A percentile compares a stretch with the other conserved stretches of the same genome.
Evolutionary conservation across 1,140 invertebrate species (phyloP).

Genomic region (Polyergus mexicanus): DNA sequence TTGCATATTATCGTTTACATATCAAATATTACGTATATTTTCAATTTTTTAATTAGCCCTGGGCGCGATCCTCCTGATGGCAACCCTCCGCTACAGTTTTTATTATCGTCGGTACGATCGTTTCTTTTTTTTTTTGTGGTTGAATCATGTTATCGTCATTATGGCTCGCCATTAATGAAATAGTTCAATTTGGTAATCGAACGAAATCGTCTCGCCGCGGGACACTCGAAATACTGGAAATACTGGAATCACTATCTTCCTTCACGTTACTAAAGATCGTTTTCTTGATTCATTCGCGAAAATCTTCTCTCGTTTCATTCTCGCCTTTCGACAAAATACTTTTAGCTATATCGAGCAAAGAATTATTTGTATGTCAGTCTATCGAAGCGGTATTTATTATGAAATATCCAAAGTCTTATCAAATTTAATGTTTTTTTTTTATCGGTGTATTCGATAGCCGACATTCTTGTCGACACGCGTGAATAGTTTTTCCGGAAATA

Average conservation of each 20-base stretch:
- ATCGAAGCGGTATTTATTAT: not conserved
- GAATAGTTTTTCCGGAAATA: not conserved
- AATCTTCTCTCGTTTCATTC: slow-evolving; percentile 1
- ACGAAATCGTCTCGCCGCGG: not conserved
- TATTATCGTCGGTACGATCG: slow-evolving; percentile 43
- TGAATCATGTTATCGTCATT: slow-evolving; percentile 45
- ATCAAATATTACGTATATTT: not conserved
- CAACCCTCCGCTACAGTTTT: slow-evolving; percentile 9
- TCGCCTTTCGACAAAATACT: slow-evolving; percentile 7
- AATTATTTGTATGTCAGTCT: not conserved
- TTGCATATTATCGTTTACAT: too few relatives aligned
- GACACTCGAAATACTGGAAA: slow-evolving; percentile 66
- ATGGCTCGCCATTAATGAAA: slow-evolving; percentile 50
- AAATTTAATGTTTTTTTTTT: not conserved
- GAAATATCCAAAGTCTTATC: not conserved
- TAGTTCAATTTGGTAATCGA: slow-evolving; percentile 53
- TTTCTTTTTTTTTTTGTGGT: slow-evolving; percentile 31
- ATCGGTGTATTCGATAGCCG: not conserved
- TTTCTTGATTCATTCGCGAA: not conserved
- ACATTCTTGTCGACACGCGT: not conserved
- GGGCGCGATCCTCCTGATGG: slow-evolving; percentile 29
- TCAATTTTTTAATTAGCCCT: not conserved
- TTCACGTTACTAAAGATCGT: not conserved
- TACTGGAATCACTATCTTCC: slow-evolving; percentile 61
- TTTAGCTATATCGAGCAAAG: not conserved